phyloP scores from a whole-genome alignment of 2,797 vertebrate genomes.

The Coluber constrictor region DNA sequence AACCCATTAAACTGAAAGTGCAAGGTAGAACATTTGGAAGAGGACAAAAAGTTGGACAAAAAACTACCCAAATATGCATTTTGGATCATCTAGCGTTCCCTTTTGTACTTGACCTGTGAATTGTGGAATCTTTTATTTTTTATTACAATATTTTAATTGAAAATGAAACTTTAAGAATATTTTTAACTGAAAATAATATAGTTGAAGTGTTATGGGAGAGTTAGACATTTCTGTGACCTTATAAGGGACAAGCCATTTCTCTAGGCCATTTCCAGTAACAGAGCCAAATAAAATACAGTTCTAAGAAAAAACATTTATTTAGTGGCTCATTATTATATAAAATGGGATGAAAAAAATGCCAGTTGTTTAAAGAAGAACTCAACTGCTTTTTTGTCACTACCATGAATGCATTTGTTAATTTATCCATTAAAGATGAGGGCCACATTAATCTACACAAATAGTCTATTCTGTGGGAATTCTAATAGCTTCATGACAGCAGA shows the following conservation, averaged over 20 bases:
- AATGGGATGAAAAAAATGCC: not conserved
- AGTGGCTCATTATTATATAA: not conserved
- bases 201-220: not conserved
- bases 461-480: not conserved
- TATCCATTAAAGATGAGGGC: not conserved
- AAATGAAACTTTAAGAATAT: not conserved
- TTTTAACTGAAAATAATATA: not conserved
- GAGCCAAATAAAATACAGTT: not conserved
- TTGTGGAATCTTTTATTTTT: not conserved
- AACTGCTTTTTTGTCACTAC: not conserved
- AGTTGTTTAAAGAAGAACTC: not conserved
- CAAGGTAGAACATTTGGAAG: not conserved
- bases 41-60: not conserved
- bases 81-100: not conserved
- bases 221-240: not conserved
- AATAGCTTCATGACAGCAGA: not conserved
- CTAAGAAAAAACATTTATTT: not conserved
- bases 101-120: not conserved
- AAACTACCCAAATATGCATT: not conserved
- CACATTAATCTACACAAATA: not conserved
- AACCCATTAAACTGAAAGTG: not conserved
- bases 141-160: not conserved
- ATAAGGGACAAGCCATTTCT: not conserved
- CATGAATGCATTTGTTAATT: not conserved
- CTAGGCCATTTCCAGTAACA: not conserved